Conservation (phyloP, 1,140 invertebrate species). For the Diuraphis noxia region DNA sequence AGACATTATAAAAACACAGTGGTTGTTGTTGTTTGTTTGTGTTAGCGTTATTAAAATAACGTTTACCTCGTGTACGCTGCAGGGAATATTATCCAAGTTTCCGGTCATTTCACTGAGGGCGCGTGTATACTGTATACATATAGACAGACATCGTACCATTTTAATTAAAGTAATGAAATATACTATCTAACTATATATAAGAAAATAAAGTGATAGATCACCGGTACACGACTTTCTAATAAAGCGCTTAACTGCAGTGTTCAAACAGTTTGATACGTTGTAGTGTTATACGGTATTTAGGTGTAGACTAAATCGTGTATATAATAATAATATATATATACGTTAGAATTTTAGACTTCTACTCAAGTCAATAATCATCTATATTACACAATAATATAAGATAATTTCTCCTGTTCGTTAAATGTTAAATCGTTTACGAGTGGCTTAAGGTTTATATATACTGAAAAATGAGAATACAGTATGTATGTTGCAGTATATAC, state of each 20-base stretch:
- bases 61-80: not conserved
- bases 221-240: not conserved
- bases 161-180: conserved; percentile 1
- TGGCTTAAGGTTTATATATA: not conserved
- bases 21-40: not conserved
- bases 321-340: not conserved
- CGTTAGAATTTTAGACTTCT: not conserved
- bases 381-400: conserved; percentile 7
- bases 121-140: no score
- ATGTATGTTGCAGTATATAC: not conserved
- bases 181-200: not conserved
- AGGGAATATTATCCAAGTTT: not conserved
- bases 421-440: not conserved
- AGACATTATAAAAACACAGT: not conserved
- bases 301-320: not conserved
- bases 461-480: not conserved
- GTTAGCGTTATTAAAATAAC: not conserved
- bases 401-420: not conserved
- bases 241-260: not conserved
- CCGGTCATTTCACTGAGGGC: not conserved
- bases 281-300: not conserved
- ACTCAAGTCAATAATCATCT: not conserved
- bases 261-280: not conserved
- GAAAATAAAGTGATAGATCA: not conserved
- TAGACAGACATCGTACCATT: not conserved